Base-by-base conservation (phyloP, 2,797 vertebrate genomes). In the Molossus alvarezi region DNA sequence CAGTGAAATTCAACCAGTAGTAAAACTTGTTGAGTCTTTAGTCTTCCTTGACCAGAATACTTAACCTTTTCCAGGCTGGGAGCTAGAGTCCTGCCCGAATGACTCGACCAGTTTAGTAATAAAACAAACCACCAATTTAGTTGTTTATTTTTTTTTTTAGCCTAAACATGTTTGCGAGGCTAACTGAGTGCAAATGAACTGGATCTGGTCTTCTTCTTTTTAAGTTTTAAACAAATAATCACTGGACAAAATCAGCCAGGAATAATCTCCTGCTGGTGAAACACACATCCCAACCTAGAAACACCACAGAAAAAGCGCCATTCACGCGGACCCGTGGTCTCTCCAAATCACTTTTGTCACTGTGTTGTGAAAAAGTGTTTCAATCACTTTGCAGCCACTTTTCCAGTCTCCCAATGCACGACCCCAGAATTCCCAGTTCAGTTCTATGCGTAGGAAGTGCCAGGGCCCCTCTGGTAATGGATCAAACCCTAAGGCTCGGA, bases 151-250 rank as follows among this genome's bases (percentile, higher is more conserved):
- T 33, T 33, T 33, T 33, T 92, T 82, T 82, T 45, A 88, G 81
- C 84, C 79, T 90, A 87, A 91, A 95, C 86, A 89, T 48, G 62
- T 88, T 79, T 48, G 33, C 1, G 0, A 85, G 88, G 65, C 65
- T 96, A 88, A 77, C 80, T 67, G 73, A 90, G 29, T 71, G 58
- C 86, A 89, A 88, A 81, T 29, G 57, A 57, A 69, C 62, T 87
- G 8, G 51, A 89, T 90, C 88, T 96, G 73, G 33, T 93, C 89
- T 37, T 96, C 76, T 88, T 62, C 79, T 75, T 96, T 95, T 83
- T 41, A 90, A 81, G 53, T 67, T 95, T 96, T 95, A 94, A 92
- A 86, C 91, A 96, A 94, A 96, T 83, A 79, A 64, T 94, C 73
- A 20, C 37, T 48, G 45, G 23, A 55, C 89, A 14, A 29, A 58